Base-by-base conservation (phyloP, 2,113 vertebrate genomes). In the Taxidea taxus region DNA sequence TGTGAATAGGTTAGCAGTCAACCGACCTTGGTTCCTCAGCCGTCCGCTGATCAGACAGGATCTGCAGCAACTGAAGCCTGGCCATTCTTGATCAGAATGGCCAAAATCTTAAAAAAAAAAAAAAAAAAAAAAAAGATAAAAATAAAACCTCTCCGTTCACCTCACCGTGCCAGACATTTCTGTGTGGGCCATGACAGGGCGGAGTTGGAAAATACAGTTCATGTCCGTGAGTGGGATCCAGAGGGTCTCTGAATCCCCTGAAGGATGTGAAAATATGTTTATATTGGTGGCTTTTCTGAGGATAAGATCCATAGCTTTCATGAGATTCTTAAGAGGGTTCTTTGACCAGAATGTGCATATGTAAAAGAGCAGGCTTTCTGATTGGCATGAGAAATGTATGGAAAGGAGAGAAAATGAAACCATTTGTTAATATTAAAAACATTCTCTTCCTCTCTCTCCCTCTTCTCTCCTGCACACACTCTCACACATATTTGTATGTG, bases 341-440 rank as follows among this genome's bases (percentile, higher is more conserved):
- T 96, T 68, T 91, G 23, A 58, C 31, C 68, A 68, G 51, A 80
- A 42, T 86, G 13, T 86, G 14, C 31, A 2, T n/a, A 29, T 56
- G 15, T 87, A 34, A 90, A 58, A 84, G 11, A 37, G n/a, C 39
- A 74, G n/a, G 74, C 86, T 95, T 95, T 90, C 42, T 86, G 39
- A 68, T 51, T 47, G 4, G 31, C 11, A 72, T 82, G n/a, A 11
- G 34, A 96, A 90, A 91, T 70, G 39, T 82, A 85, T 8, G 77
- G 54, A 34, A 87, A 83, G 60, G 47, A 87, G 49, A 85, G n/a
- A 94, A 94, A 95, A 70, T 29, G 66, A 92, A 90, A 51, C 18
- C 3, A 54, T 6, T 90, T 25, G 49, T 49, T 80, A 91, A 42
- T 77, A 72, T 88, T 68, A 72, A 91, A 88, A 92, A 27, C 1